Evolutionary conservation across 2,797 vertebrate species (phyloP), one percentile per base, ranked within the genome.

Genomic region (Ctenosaura bakeri): DNA sequence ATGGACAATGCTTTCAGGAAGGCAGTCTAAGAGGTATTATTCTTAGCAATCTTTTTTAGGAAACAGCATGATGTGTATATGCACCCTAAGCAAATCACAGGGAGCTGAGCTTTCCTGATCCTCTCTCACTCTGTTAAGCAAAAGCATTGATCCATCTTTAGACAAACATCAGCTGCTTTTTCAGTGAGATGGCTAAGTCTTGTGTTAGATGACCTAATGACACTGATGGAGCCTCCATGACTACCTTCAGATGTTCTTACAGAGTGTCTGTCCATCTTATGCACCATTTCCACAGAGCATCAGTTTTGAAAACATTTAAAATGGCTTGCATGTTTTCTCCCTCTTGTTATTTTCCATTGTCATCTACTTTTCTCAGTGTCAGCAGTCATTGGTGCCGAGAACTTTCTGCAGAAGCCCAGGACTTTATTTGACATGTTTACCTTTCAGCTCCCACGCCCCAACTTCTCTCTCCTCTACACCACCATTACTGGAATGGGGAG

Each of bases 341-440:
- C 83, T 91, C 59, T 86, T 86, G 87, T 93, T 94, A 95, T 95
- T 95, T 90, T 83, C 88, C 86, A 56, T 89, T 73, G 79, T 54
- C 52, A 62, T 91, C 93, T 95, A 96, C 87, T 56, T 92, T 90
- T 94, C 93, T 92, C 94, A 90, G 83, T 89, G n/a, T 92, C 86
- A 92, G 91, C 91, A 96, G 93, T 94, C 93, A 92, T 79, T 92
- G 94, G 79, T 91, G 88, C 94, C 22, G 76, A 77, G 0, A 86
- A 64, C 10, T 32, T 81, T 13, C 78, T 24, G 69, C n/a, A 38
- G 71, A 64, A 89, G 9, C 35, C 5, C 14, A 56, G 8, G 54
- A 13, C 89, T 92, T 92, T 92, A 93, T 94, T 95, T 94, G 90
- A 95, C 93, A 94, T 95, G 92, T 93, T 95, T 95, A 93, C 92